Base-by-base conservation (phyloP, 2,797 vertebrate species). In the Chelon auratus region DNA sequence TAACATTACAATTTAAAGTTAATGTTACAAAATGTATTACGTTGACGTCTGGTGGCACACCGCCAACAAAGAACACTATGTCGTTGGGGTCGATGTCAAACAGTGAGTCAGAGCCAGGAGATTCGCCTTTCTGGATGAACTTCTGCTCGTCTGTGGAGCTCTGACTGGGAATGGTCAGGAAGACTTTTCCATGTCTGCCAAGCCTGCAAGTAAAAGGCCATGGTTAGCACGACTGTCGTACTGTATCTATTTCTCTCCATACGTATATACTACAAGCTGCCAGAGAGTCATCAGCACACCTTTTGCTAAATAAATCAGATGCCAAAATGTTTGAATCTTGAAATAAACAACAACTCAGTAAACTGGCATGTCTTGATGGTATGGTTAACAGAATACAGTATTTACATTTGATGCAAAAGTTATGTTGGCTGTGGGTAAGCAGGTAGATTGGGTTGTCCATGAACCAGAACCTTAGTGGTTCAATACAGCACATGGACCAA, bases 121-220 rank as follows among this genome's bases (percentile, higher is more conserved):
- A 93, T 45, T 95, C 95, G 0, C 97, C 97, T 84, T 96, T 99
- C 93, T 99, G 98, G 84, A 99, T 99, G 83, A 99, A 99, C 88
- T 99, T 99, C 90, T 99, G 97, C 83, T 99, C 97, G 14, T 96
- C 95, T 1, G 95, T 95, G 81, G 92, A 95, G 24, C 92, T 94
- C 77, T 96, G 95, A 81, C 97, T 98, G 17, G 97, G 97, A 15
- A 99, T 94, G 9, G 97, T 99, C 86, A 99, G 91, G 90, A 97
- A 97, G 60, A 99, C 91, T 85, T 99, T 99, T 3, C 98, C 98
- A 0, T 99, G 97, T 81, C 96, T 93, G 65, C 98, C 97, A 37
- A 99, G 88, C 85, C 98, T 99, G 69, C 1, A 56, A 59, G 33
- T 12, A 80, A 15, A 68, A 2, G 68, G 18, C n/a, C 57, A 33